Percentiles rank a stretch among this genome's conserved stretches.
Conservation (phyloP, 2,888 invertebrate genomes). For the Orthonychiurus folsomi region DNA sequence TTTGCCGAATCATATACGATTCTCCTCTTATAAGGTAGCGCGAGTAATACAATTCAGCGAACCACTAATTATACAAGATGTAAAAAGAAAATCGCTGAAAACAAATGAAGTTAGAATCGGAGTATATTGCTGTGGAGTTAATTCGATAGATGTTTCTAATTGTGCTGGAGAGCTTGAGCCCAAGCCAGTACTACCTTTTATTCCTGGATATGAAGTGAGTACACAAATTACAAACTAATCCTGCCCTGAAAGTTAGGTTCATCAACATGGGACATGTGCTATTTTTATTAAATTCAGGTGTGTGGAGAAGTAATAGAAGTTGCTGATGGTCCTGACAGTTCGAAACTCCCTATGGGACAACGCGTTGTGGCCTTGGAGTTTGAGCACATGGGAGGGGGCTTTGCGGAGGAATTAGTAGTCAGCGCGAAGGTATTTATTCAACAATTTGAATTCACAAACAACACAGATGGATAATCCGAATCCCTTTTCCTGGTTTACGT, state of each 20-base stretch:
- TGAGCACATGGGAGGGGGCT: conserved; percentile 52
- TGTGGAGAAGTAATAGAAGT: conserved; percentile 55
- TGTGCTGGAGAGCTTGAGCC: conserved; percentile 48
- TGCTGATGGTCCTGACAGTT: conserved; percentile 46
- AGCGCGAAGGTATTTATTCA: conserved; percentile 40
- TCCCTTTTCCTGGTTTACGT: no score
- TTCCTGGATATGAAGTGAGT: conserved; percentile 55
- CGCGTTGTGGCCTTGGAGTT: conserved; percentile 54
- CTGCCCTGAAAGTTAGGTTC: not conserved
- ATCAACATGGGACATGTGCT: not conserved
- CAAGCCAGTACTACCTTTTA: conserved; percentile 50
- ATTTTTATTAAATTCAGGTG: conserved; percentile 40
- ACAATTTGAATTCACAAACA: no score
- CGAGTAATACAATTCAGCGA: conserved; percentile 48
- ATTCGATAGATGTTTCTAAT: conserved; percentile 53
- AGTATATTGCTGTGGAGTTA: conserved; percentile 57
- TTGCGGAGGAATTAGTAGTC: conserved; percentile 55
- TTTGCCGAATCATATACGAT: no score
- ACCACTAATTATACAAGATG: conserved; percentile 49
- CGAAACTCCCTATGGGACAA: conserved; percentile 50
- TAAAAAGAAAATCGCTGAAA: conserved; percentile 45
- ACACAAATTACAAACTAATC: not conserved
- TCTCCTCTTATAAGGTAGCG: conserved; percentile 46
- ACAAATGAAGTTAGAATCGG: conserved; percentile 53
- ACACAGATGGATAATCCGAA: not conserved